Percentiles rank a stretch among this genome's conserved stretches.
phyloP scores from a whole-genome alignment of 2,888 invertebrate genomes.

The Limenitis camilla region DNA sequence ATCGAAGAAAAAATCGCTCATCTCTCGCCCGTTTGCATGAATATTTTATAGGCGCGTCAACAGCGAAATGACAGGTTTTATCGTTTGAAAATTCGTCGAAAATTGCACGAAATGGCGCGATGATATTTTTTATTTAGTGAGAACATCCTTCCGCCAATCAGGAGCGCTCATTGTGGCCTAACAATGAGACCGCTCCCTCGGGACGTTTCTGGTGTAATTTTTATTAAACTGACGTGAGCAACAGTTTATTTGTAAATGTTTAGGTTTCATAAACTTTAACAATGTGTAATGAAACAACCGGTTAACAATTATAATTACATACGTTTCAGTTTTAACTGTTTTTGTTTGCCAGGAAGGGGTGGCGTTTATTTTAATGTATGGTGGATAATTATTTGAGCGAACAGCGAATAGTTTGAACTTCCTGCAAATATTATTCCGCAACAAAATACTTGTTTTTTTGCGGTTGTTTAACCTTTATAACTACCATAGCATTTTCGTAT shows the following conservation, averaged over 20 bases:
- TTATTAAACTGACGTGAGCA: constrained; percentile 65
- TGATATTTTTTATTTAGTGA: constrained; percentile 75
- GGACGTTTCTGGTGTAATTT: constrained; percentile 62
- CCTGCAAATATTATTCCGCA: no score
- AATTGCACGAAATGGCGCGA: constrained; percentile 73
- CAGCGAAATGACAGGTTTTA: constrained; percentile 75
- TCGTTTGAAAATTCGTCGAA: constrained; percentile 74
- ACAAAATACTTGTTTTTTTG: no score
- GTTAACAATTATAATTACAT: constrained; percentile 15
- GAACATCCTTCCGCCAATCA: constrained; percentile 75
- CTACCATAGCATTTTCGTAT: no score
- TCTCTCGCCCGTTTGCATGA: constrained; percentile 70
- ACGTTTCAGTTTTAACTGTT: constrained; percentile 9
- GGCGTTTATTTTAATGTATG: constrained; percentile 2
- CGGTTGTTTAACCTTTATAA: no score
- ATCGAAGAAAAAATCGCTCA: constrained; percentile 75
- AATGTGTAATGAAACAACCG: constrained; percentile 21
- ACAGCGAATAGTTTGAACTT: no score
- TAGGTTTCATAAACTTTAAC: constrained; percentile 32
- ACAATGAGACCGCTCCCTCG: constrained; percentile 63
- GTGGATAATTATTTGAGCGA: not conserved
- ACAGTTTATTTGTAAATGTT: constrained; percentile 58
- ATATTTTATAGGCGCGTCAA: constrained; percentile 75
- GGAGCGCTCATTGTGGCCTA: constrained; percentile 64
- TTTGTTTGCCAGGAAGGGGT: constrained; percentile 7